Evolutionary conservation across 2,113 vertebrate species (phyloP), one percentile per base, ranked within the genome.

Genomic region (Serilophus lunatus): DNA sequence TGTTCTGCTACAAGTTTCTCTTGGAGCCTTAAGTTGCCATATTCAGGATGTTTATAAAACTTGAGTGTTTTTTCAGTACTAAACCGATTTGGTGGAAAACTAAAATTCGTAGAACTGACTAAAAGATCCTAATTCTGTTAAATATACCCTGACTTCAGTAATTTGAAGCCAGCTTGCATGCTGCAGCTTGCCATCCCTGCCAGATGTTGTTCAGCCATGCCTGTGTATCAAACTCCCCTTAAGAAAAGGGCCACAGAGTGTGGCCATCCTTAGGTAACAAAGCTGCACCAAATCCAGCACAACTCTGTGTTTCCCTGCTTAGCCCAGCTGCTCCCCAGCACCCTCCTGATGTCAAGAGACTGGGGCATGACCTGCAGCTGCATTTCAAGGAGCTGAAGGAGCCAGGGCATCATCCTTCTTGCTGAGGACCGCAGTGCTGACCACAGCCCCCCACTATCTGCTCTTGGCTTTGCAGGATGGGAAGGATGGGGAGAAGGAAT

Each of bases 241-340:
- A 65, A 24, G 0, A 0, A 54, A 70, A 51, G 47, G 61, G 8
- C 42, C 44, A 9, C 5, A 20, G 38, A 81, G 26, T 0, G 0
- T 9, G 12, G 42, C 33, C 25, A 31, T 75, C 38, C 8, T 31
- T 35, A 29, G 49, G 28, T 75, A 45, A 38, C 0, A 0, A 1
- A 38, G 60, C 24, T 77, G 25, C 35, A 49, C 24, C 15, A 1
- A 29, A 36, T 76, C 35, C 35, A 82, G 24, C 53, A 18, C 5
- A 7, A 8, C 15, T 40, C 70, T 1, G 2, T n/a, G 15, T 83
- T 72, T 81, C 50, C 38, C 70, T n/a, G n/a, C 49, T 66, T 12
- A 78, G 56, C 35, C 24, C 49, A 74, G 25, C n/a, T 80, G 69
- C 69, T 68, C 65, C 40, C 36, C 26, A 24, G 44, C 18, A 28